A percentile compares a stretch with the other conserved stretches of the same genome.
Conservation (phyloP, 2,113 vertebrate genomes). For the Microcebus jonahi region DNA sequence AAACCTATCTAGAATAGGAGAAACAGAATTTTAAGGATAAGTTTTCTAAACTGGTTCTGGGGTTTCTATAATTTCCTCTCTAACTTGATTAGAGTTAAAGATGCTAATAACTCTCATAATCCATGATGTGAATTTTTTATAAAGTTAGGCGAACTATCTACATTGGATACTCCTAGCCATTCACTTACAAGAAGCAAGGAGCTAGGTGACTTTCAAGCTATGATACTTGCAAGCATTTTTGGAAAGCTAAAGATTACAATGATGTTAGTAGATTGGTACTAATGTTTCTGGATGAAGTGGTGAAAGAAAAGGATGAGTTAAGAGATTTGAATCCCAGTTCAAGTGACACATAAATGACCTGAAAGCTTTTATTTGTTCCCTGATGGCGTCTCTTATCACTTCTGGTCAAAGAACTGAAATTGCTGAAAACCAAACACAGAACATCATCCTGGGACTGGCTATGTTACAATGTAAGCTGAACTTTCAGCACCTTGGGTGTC, state of each 20-base stretch:
- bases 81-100: not conserved
- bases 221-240: not conserved
- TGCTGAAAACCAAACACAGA: not conserved
- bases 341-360: not conserved
- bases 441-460: not conserved
- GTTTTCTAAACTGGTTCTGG: not conserved
- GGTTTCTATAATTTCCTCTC: not conserved
- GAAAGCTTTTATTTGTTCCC: not conserved
- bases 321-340: not conserved
- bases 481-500: not conserved
- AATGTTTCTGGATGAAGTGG: not conserved
- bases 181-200: not conserved
- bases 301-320: not conserved
- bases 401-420: not conserved
- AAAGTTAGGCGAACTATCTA: not conserved
- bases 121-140: not conserved
- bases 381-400: not conserved
- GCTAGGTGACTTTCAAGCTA: not conserved
- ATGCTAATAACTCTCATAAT: not conserved
- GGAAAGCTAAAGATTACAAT: not conserved
- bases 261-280: not conserved
- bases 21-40: not conserved
- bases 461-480: not conserved
- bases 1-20: not conserved
- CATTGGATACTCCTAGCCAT: not conserved